A percentile compares a stretch with the other conserved stretches of the same genome.
These are phyloP conservation scores for Mohoua ochrocephala DNA, from an alignment of 2,113 vertebrate species.

Conservation along the genomic window DNA sequence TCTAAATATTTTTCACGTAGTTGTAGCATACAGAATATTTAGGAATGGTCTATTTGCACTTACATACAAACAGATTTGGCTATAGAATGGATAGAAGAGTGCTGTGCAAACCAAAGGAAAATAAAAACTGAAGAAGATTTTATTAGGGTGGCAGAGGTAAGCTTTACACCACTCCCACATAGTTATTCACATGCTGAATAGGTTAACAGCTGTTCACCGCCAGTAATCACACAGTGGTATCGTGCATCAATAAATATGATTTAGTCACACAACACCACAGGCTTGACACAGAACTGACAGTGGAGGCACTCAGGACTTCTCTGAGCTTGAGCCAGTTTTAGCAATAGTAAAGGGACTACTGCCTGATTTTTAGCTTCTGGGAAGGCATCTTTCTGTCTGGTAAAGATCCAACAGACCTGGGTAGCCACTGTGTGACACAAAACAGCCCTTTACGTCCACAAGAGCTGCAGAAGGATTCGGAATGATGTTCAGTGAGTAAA, in stretches of 20 bases:
- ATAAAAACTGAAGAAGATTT: neutral
- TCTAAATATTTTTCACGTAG: neutral
- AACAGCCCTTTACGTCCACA: neutral
- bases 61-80: neutral
- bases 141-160: neutral
- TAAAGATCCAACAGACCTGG: neutral
- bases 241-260: neutral
- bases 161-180: neutral
- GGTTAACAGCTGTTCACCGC: neutral
- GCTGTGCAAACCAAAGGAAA: neutral
- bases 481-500: neutral
- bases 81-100: fast-evolving
- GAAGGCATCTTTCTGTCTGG: neutral
- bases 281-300: neutral
- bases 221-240: neutral
- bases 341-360: neutral
- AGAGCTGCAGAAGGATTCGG: neutral
- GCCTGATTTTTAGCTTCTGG: neutral
- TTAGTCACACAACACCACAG: neutral
- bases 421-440: fast-evolving
- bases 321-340: neutral
- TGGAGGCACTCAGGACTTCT: neutral
- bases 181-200: neutral
- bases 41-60: neutral
- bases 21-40: neutral